Conservation (phyloP, 1,140 invertebrate genomes). For the Orchestia grillus region DNA sequence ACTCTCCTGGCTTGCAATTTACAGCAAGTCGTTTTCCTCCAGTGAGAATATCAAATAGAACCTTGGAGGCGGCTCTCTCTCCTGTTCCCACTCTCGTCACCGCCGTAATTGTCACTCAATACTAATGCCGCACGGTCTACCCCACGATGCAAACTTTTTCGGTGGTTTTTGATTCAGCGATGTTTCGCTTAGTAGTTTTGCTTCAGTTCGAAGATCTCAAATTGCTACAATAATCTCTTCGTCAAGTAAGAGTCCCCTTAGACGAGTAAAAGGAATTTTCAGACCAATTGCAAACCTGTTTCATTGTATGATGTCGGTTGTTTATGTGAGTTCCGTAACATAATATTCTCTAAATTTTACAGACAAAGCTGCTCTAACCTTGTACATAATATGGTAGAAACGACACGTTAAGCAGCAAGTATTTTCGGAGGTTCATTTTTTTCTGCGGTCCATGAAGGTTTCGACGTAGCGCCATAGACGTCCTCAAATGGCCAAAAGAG, state of each 20-base stretch:
- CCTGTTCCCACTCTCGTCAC: background rate
- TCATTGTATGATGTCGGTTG: background rate
- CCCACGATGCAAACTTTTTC: background rate
- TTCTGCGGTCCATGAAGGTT: constrained; percentile 1
- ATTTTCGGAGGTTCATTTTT: constrained; percentile 9
- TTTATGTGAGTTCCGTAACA: background rate
- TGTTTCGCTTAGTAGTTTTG: background rate
- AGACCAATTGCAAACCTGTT: background rate
- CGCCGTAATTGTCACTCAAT: constrained; percentile 27
- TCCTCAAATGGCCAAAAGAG: constrained; percentile 52
- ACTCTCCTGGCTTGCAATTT: background rate
- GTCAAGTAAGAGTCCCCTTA: background rate
- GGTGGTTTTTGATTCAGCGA: background rate
- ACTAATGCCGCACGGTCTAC: background rate
- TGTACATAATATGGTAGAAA: background rate
- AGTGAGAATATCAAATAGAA: background rate
- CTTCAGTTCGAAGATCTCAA: background rate
- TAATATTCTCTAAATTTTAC: background rate
- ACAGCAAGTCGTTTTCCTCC: background rate
- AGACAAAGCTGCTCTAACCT: background rate
- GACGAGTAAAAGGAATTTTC: background rate
- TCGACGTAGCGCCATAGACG: background rate
- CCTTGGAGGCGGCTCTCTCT: background rate
- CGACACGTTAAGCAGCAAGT: background rate
- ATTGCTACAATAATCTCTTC: background rate